Base-by-base conservation (phyloP, 2,797 vertebrate genomes). In the Octomys mimax region DNA sequence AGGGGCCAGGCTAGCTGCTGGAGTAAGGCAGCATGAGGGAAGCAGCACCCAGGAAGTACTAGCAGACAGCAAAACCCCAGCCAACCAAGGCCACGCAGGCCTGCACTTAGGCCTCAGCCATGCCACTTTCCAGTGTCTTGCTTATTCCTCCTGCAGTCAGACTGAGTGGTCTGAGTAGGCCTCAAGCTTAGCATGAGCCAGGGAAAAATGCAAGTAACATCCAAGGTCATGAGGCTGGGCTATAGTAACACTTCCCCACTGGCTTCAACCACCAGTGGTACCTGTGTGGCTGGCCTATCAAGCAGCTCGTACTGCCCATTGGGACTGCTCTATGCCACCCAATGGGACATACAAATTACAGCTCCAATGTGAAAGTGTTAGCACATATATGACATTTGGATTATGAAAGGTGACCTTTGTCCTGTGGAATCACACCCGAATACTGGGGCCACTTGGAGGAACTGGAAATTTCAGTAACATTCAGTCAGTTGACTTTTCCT, bases 21-120 rank as follows among this genome's bases (percentile, higher is more conserved):
- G 84, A 82, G 71, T 59, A 79, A 92, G 79, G 93, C 62, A 92
- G 59, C 75, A 16, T 11, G 13, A 84, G 64, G 92, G 59, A 85
- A 85, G 73, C 12, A 5, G 68, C 80, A 64, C 28, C 62, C 62
- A 59, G 90, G 52, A 97, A 94, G 66, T 3, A 18, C 16, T 18
- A 61, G 70, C 59, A 22, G 83, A 19, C 21, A 0, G 82, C 92
- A 70, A n/a, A 82, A 66, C 70, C 70, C 66, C 52, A 52, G 57
- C 28, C n/a, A 39, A 54, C 1, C 36, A 39, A 36, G 93, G 31
- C 54, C 54, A 71, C 61, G 22, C 7, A 13, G 77, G 52, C 62
- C 83, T 57, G 70, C 9, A 66, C 71, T 92, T 92, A 85, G 90
- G 75, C 36, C 46, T 89, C 54, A 46, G 54, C 33, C 11, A 1